Base-by-base conservation (phyloP, 1,140 invertebrate genomes). In the Dolichoris vasculosae region DNA sequence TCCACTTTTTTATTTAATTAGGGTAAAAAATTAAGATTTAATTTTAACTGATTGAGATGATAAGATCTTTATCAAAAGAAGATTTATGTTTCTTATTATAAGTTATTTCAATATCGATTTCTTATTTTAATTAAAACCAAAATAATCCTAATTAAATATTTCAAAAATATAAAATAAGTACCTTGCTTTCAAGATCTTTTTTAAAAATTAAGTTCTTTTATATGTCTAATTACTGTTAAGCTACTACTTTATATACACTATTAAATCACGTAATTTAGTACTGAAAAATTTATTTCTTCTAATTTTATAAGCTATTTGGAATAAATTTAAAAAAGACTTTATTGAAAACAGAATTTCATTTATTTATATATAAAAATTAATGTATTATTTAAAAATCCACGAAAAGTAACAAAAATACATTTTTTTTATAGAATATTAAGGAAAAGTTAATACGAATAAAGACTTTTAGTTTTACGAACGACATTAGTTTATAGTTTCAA, bases 341-440 rank as follows among this genome's bases (percentile, higher is more conserved):
- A n/a, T n/a, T n/a, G n/a, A 59, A 59, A 26, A 26, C 11, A 20
- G 3, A 13, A 26, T 63, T 30, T 67, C 59, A 46, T 46, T 84
- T 76, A 79, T 84, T 79, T 84, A 84, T 76, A 63, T n/a, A 9
- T 46, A 35, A 9, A 30, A 23, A 11, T 79, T 71, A 63, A 79
- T 84, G 79, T 84, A 79, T 84, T 46, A 69, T 30, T 40, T 35
- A 4, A 6, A 13, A 1, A 23, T 48, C 23, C 17, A 73, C 2
- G 46, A 63, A 63, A 17, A 43, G 38, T 51, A 55, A 75, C 30
- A 67, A 38, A 38, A 35, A 35, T 38, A 55, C 11, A n/a, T 71
- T 67, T 51, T 23, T 75, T n/a, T n/a, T n/a, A n/a, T n/a, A 17
- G 20, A 51, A 83, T 48, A 59, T 83, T 64, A 64, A 64, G 51